These are phyloP conservation scores for Neosalanx taihuensis DNA, from an alignment of 2,797 vertebrate species.

Conservation along the genomic window DNA sequence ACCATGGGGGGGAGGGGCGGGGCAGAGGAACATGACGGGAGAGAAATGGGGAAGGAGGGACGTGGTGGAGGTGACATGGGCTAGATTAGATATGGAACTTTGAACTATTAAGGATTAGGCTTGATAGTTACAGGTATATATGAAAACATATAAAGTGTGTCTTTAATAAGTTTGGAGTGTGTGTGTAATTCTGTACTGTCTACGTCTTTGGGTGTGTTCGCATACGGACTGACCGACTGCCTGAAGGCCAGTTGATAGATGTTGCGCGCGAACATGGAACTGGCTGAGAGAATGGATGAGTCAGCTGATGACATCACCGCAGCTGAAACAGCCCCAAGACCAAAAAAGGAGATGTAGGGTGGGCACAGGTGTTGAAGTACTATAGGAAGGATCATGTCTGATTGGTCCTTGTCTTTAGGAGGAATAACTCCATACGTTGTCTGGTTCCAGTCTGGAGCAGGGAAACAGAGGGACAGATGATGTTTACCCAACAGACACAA, in stretches of 20 bases:
- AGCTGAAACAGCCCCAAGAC: slow-evolving; percentile 92
- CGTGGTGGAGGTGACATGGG: background rate
- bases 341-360: slow-evolving; percentile 90
- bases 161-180: background rate
- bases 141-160: background rate
- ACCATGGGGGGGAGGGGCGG: background rate
- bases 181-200: slow-evolving; percentile 1
- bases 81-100: no score
- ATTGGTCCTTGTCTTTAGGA: slow-evolving; percentile 82
- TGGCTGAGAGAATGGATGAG: slow-evolving; percentile 96
- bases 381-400: slow-evolving; percentile 96
- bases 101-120: no score
- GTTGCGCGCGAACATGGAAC: slow-evolving; percentile 97
- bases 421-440: slow-evolving; percentile 79
- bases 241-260: slow-evolving; percentile 95
- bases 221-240: slow-evolving; percentile 83
- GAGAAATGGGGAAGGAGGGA: background rate
- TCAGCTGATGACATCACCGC: slow-evolving; percentile 98
- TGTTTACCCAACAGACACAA: background rate
- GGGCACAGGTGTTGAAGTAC: slow-evolving; percentile 96
- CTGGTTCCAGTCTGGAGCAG: slow-evolving; percentile 88
- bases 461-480: slow-evolving; percentile 1
- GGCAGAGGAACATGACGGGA: background rate
- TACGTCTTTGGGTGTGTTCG: slow-evolving; percentile 1
- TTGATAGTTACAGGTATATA: no score